A percentile compares a stretch with the other conserved stretches of the same genome.
These are phyloP conservation scores for Acronicta aceris DNA, from an alignment of 2,888 invertebrate species.

Conservation along the genomic window DNA sequence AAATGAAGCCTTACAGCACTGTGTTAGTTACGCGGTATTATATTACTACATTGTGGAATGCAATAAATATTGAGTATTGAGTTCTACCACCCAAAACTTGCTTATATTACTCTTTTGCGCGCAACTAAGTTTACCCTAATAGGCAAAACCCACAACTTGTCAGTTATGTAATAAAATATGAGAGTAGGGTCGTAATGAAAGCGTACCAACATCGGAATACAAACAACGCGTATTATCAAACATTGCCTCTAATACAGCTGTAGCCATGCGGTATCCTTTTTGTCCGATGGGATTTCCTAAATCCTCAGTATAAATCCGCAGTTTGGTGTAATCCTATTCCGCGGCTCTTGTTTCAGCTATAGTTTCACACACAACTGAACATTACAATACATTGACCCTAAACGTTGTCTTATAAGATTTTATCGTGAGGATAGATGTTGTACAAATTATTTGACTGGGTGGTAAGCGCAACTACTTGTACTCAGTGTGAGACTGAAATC, in stretches of 20 bases:
- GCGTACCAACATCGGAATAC: constrained; percentile 53
- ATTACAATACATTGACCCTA: constrained; percentile 71
- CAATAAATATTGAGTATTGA: too few relatives aligned
- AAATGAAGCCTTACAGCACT: too few relatives aligned
- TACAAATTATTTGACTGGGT: background rate
- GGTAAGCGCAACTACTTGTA: background rate
- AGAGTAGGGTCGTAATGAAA: constrained; percentile 30
- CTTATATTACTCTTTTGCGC: too few relatives aligned
- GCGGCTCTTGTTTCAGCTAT: constrained; percentile 72
- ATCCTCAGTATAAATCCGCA: constrained; percentile 82
- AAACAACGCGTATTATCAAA: constrained; percentile 73
- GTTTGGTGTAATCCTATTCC: constrained; percentile 81
- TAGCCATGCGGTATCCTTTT: constrained; percentile 73
- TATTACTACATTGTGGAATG: too few relatives aligned
- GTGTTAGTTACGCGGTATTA: too few relatives aligned
- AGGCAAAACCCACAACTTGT: constrained; percentile 48
- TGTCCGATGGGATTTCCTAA: constrained; percentile 76
- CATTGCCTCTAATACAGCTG: constrained; percentile 73
- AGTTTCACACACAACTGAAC: constrained; percentile 76
- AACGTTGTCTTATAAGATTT: constrained; percentile 56
- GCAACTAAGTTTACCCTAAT: background rate
- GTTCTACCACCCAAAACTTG: too few relatives aligned
- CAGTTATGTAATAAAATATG: constrained; percentile 30
- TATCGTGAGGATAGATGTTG: constrained; percentile 33
- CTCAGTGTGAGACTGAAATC: too few relatives aligned